phyloP scores from a whole-genome alignment of 2,113 vertebrate genomes.

The Oostethus manadensis region DNA sequence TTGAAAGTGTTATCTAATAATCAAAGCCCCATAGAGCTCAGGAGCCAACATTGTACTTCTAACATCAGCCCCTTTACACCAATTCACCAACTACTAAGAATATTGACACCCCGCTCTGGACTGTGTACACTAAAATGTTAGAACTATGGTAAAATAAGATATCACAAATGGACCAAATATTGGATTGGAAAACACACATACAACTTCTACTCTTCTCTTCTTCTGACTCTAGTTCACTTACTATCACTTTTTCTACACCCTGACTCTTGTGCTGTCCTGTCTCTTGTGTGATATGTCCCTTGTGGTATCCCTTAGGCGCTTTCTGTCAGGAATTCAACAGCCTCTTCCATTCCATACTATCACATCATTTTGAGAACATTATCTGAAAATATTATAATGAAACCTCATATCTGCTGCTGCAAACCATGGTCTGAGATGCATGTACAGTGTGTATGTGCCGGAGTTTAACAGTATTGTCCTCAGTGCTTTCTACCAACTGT shows the following conservation, averaged over 20 bases:
- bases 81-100: not conserved
- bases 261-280: constrained; percentile 5
- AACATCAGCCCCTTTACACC: not conserved
- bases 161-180: not conserved
- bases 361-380: not conserved
- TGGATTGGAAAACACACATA: not conserved
- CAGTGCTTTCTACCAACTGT: not conserved
- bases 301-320: not conserved
- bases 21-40: not conserved
- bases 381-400: not conserved
- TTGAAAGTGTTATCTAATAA: constrained; percentile 82
- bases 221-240: not conserved
- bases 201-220: not conserved
- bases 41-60: not conserved
- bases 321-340: not conserved
- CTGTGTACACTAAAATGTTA: not conserved
- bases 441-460: not conserved
- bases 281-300: not conserved
- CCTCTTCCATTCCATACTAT: not conserved
- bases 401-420: constrained; percentile 1
- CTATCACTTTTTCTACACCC: not conserved
- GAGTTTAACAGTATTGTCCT: not conserved
- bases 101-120: not conserved
- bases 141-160: not conserved
- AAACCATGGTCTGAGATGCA: not conserved